phyloP scores from a whole-genome alignment of 2,113 vertebrate species.

The Oenanthe oenanthe region DNA sequence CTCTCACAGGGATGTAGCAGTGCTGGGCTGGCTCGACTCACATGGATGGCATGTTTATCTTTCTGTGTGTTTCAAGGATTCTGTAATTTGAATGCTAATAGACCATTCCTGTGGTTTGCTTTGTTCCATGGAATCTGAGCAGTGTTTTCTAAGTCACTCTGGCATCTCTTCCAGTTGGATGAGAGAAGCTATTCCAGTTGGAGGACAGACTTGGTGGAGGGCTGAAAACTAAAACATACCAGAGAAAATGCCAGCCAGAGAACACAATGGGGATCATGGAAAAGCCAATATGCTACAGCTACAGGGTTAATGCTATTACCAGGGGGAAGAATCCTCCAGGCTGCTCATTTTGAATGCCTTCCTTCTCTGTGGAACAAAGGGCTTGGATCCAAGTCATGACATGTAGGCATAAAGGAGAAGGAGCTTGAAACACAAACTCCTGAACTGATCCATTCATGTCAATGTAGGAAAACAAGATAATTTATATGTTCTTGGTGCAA shows the following conservation, averaged over 20 bases:
- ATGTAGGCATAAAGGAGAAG: background rate
- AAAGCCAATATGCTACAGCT: background rate
- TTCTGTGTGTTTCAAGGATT: background rate
- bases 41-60: background rate
- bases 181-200: background rate
- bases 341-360: background rate
- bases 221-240: background rate
- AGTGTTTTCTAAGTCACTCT: background rate
- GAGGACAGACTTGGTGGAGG: background rate
- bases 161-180: background rate
- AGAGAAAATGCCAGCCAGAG: background rate
- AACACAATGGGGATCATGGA: background rate
- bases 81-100: background rate
- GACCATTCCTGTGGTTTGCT: conserved; percentile 19
- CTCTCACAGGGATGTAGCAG: background rate
- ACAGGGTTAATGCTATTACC: background rate
- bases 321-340: background rate
- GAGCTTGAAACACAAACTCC: background rate
- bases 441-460: background rate
- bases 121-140: background rate
- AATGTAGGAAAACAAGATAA: background rate
- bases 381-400: background rate
- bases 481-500: background rate
- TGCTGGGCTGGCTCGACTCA: background rate
- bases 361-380: background rate